phyloP scores from a whole-genome alignment of 2,113 vertebrate species.

The Enhydra lutris region DNA sequence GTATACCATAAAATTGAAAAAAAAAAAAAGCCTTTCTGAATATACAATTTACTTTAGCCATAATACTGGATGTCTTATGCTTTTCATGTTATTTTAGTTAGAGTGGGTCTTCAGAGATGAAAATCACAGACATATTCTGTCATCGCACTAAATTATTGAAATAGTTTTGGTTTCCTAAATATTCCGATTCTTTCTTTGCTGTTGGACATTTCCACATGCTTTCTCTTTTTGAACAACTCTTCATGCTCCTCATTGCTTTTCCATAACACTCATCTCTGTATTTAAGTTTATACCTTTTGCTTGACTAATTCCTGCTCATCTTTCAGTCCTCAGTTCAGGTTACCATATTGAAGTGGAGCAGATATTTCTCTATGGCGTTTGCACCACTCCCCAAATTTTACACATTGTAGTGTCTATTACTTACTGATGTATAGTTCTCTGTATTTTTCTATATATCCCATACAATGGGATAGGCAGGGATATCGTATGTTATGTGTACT shows the following conservation, averaged over 20 bases:
- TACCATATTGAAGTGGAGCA: neutral
- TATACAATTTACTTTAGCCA: neutral
- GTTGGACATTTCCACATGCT: neutral
- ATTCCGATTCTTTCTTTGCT: neutral
- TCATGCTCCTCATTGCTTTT: neutral
- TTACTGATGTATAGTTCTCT: neutral
- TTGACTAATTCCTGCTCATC: neutral
- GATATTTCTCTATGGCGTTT: neutral
- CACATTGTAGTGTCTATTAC: neutral
- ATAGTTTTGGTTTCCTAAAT: neutral
- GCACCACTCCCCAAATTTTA: neutral
- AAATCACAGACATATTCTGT: neutral
- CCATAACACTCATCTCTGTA: fast-evolving
- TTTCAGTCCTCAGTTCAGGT: neutral
- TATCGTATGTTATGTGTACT: no score
- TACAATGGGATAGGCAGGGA: neutral
- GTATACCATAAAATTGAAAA: neutral
- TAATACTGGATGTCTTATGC: neutral
- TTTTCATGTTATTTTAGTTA: neutral
- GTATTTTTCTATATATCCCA: neutral
- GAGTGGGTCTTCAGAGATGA: neutral
- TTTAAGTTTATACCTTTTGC: neutral
- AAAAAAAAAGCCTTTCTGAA: neutral
- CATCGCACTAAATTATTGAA: neutral
- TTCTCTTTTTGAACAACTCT: neutral